These are phyloP conservation scores for Stichopus horrens DNA, from an alignment of 53 echinoderm and acorn worm genomes.

Conservation along the genomic window DNA sequence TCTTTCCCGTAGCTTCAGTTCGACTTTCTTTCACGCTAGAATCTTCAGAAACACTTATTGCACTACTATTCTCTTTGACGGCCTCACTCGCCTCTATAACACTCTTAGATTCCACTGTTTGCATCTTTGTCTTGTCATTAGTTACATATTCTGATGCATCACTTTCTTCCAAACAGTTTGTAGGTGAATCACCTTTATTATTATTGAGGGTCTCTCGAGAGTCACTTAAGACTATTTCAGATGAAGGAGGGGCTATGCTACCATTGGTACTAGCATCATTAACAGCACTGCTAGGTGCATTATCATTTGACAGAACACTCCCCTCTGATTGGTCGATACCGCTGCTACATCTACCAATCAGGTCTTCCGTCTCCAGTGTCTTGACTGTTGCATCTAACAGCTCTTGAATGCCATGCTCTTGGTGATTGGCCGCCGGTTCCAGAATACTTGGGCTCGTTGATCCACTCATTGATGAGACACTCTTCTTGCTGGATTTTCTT, in stretches of 20 bases:
- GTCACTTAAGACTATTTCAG: neutral
- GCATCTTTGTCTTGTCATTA: neutral
- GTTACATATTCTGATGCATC: neutral
- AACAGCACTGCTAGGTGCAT: neutral
- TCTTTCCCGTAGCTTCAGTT: neutral
- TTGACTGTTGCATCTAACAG: neutral
- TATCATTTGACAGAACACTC: neutral
- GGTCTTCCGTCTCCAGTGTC: neutral
- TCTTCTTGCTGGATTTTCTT: constrained; percentile 38
- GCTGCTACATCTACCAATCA: neutral
- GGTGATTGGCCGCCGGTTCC: neutral
- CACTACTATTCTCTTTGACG: neutral
- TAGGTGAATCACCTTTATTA: neutral
- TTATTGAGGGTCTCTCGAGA: neutral
- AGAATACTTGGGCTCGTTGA: constrained; percentile 24
- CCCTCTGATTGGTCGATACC: neutral
- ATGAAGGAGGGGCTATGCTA: neutral
- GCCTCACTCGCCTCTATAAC: too few relatives aligned
- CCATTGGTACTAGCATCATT: neutral
- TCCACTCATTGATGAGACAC: neutral
- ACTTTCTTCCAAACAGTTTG: neutral
- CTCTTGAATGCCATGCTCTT: neutral
- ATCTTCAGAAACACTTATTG: neutral
- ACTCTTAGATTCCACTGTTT: neutral
- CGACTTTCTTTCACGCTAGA: neutral